Evolutionary conservation across 2,888 invertebrate genomes (phyloP).

Genomic region (Tholera decimalis): DNA sequence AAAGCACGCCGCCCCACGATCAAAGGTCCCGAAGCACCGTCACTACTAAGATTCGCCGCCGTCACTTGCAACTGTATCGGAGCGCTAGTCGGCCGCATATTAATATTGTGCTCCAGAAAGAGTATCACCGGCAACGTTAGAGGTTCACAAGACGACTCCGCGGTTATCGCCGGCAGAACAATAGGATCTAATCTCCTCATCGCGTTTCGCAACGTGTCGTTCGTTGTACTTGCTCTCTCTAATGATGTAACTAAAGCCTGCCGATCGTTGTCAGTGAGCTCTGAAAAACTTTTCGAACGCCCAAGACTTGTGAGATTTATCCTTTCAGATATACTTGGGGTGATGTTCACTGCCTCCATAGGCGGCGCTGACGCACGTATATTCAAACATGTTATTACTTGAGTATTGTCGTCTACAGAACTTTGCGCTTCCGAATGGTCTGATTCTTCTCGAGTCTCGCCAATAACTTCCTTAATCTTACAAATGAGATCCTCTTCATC

Average conservation of each 20-base stretch:
- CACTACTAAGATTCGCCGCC: slow-evolving; percentile 85
- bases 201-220: slow-evolving; percentile 84
- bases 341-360: slow-evolving; percentile 71
- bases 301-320: slow-evolving; percentile 72
- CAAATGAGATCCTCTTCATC: slow-evolving; percentile 89
- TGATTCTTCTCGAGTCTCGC: slow-evolving; percentile 72
- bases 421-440: slow-evolving; percentile 77
- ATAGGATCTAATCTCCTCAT: slow-evolving; percentile 88
- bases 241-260: slow-evolving; percentile 74
- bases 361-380: slow-evolving; percentile 70
- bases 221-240: slow-evolving; percentile 79
- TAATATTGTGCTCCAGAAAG: slow-evolving; percentile 87
- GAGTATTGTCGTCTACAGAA: slow-evolving; percentile 84
- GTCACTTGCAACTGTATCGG: slow-evolving; percentile 88
- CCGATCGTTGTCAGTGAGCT: slow-evolving; percentile 77
- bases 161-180: slow-evolving; percentile 82
- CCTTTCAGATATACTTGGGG: slow-evolving; percentile 72
- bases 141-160: slow-evolving; percentile 80
- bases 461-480: slow-evolving; percentile 85
- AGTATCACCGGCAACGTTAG: slow-evolving; percentile 87
- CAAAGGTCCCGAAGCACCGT: slow-evolving; percentile 84
- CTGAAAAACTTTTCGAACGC: slow-evolving; percentile 86
- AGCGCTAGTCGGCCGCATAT: slow-evolving; percentile 87
- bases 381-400: slow-evolving; percentile 79
- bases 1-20: slow-evolving; percentile 86